These are phyloP conservation scores for Phylloscopus trochiloides DNA, from an alignment of 2,113 vertebrate genomes.

Conservation along the genomic window DNA sequence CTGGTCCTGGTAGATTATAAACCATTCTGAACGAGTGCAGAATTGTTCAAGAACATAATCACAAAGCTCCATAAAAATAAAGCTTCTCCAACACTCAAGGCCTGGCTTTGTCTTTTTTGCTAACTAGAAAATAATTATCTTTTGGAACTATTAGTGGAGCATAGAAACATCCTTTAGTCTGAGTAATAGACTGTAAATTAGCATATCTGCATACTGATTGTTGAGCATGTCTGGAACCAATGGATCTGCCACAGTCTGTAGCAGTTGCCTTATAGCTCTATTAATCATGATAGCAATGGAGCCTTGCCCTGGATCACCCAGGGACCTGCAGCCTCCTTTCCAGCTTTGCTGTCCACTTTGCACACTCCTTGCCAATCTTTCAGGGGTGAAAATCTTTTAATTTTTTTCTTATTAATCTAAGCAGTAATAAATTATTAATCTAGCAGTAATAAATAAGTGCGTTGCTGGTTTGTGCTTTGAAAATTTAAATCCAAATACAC, in stretches of 20 bases:
- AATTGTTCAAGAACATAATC: neutral
- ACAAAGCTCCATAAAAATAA: neutral
- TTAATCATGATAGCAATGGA: neutral
- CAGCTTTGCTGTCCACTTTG: neutral
- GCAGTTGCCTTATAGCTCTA: neutral
- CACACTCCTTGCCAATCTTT: neutral
- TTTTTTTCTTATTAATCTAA: neutral
- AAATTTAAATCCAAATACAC: neutral
- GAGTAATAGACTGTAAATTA: constrained; percentile 9
- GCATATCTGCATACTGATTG: neutral
- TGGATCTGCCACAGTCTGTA: neutral
- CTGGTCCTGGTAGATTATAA: neutral
- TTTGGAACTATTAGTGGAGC: neutral
- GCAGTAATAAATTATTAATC: neutral
- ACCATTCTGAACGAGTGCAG: neutral
- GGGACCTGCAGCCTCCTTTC: neutral
- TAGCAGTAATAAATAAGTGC: neutral
- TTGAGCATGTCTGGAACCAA: constrained; percentile 26
- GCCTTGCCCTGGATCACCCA: neutral
- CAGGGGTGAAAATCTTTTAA: neutral
- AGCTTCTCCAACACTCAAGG: neutral
- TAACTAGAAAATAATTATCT: neutral
- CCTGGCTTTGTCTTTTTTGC: neutral
- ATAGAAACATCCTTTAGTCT: neutral
- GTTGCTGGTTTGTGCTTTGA: neutral